Evolutionary conservation across 2,113 vertebrate genomes (phyloP).

Genomic region (Tragelaphus buxtoni): DNA sequence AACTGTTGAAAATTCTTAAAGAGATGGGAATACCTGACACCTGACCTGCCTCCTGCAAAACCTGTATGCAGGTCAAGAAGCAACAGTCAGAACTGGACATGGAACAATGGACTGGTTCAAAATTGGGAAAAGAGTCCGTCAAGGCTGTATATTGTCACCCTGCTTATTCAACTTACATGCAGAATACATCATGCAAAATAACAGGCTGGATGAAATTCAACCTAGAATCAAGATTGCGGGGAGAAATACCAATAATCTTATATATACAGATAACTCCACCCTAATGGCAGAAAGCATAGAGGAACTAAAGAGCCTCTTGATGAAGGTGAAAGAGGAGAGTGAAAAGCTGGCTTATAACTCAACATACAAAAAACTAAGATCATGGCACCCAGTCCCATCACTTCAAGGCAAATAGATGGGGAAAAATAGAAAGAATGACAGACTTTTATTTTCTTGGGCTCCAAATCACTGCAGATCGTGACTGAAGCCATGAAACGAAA

Average conservation of each 20-base stretch:
- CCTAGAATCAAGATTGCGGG: background rate
- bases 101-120: background rate
- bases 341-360: background rate
- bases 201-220: background rate
- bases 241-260: background rate
- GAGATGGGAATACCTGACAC: background rate
- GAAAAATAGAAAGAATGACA: background rate
- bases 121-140: background rate
- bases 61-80: background rate
- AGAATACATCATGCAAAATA: background rate
- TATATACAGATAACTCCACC: background rate
- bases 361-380: background rate
- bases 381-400: accelerated
- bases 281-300: background rate
- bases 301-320: background rate
- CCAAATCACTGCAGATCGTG: background rate
- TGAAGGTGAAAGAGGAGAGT: background rate
- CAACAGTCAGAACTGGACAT: background rate
- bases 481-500: background rate
- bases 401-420: background rate
- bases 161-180: background rate
- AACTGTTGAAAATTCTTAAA: background rate
- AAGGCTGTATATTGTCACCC: background rate
- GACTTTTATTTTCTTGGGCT: background rate
- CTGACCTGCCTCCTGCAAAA: background rate